These are phyloP conservation scores for Zelleria hepariella DNA, from an alignment of 2,888 invertebrate genomes.

Conservation along the genomic window DNA sequence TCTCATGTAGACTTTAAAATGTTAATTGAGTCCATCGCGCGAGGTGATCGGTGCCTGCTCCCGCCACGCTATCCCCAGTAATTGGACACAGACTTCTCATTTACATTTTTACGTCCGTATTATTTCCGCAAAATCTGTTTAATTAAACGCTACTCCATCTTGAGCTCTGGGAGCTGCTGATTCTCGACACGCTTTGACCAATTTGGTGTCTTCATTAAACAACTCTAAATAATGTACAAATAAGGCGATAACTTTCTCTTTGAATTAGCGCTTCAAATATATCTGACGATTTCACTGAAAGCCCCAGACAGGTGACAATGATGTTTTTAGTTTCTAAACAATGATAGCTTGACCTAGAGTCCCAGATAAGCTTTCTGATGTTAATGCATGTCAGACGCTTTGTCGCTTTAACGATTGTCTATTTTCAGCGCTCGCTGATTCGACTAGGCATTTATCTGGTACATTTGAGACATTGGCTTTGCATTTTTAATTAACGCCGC, in stretches of 20 bases:
- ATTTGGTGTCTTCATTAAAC: neutral
- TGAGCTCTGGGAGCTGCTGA: neutral
- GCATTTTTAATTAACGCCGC: neutral
- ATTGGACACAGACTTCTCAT: slow-evolving; percentile 46
- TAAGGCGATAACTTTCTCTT: slow-evolving; percentile 34
- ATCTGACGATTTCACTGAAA: neutral
- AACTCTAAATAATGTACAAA: neutral
- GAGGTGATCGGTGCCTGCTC: slow-evolving; percentile 47
- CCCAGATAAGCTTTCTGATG: slow-evolving; percentile 26
- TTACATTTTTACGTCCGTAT: slow-evolving; percentile 39
- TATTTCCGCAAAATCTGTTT: slow-evolving; percentile 22
- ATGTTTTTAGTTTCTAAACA: slow-evolving; percentile 20
- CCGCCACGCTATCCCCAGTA: slow-evolving; percentile 32
- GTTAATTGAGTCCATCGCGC: slow-evolving; percentile 60
- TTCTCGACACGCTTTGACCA: neutral
- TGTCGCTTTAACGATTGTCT: neutral
- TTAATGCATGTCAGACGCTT: neutral
- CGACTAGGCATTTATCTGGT: neutral
- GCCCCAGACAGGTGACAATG: slow-evolving; percentile 27
- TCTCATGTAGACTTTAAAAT: slow-evolving; percentile 27
- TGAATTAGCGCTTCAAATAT: slow-evolving; percentile 19
- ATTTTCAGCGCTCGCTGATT: neutral
- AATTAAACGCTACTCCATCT: slow-evolving; percentile 25
- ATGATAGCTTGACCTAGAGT: slow-evolving; percentile 38
- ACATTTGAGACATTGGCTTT: neutral